Conservation (phyloP, 2,113 vertebrate species). For the Saccopteryx leptura region DNA sequence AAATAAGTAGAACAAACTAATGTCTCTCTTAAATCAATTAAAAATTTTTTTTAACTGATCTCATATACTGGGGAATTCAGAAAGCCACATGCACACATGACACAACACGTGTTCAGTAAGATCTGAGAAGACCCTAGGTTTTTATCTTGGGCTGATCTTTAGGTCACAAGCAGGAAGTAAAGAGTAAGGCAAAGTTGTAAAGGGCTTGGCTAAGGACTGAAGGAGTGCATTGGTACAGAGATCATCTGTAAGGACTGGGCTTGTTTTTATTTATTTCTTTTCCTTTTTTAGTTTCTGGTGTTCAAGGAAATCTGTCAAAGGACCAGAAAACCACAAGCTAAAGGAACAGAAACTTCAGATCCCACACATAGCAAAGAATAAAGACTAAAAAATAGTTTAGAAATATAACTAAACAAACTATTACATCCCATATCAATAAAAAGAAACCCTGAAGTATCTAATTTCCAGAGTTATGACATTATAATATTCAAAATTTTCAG, state of each 20-base stretch:
- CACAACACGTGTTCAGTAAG: neutral
- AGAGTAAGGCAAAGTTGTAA: neutral
- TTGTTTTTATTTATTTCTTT: neutral
- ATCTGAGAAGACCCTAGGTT: neutral
- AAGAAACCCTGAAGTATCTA: neutral
- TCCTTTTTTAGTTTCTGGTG: neutral
- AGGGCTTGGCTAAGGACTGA: neutral
- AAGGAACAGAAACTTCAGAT: neutral
- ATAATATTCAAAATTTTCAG: neutral
- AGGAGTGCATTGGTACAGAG: neutral
- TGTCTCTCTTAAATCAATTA: too few relatives aligned
- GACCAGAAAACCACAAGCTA: neutral
- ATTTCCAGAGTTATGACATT: conserved; percentile 5
- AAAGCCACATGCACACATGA: neutral
- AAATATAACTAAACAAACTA: conserved; percentile 12
- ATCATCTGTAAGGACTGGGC: neutral
- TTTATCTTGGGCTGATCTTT: neutral
- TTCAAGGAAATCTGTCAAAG: conserved; percentile 40
- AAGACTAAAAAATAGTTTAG: neutral
- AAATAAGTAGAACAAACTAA: too few relatives aligned
- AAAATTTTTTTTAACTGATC: neutral
- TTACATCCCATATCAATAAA: neutral
- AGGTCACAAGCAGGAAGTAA: neutral
- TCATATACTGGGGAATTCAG: neutral
- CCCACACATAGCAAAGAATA: neutral